Evolutionary conservation across 2,888 invertebrate species (phyloP).

Genomic region (Lasioglossum calceatum): DNA sequence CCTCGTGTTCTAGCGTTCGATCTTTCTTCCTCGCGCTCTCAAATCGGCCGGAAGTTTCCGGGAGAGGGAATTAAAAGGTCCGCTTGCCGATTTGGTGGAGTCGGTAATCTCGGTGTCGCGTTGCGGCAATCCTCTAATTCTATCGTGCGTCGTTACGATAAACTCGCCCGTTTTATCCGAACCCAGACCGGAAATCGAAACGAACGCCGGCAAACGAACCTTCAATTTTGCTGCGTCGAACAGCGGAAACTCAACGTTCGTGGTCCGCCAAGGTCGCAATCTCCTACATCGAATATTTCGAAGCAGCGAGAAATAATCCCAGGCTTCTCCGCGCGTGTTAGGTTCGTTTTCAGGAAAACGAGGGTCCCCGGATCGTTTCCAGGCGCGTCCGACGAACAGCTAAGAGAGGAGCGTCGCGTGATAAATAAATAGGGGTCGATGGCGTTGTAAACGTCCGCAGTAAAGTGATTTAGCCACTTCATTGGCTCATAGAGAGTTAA

Average conservation of each 20-base stretch:
- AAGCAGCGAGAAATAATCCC: background rate
- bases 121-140: constrained; percentile 44
- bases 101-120: constrained; percentile 50
- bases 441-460: constrained; percentile 77
- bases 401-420: constrained; percentile 52
- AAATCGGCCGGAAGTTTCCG: constrained; percentile 62
- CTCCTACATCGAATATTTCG: background rate
- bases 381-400: background rate
- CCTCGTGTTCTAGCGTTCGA: background rate
- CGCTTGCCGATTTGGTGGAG: constrained; percentile 30
- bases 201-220: background rate
- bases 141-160: constrained; percentile 36
- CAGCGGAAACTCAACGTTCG: background rate
- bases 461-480: constrained; percentile 79
- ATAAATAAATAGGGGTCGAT: constrained; percentile 81
- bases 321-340: constrained; percentile 31
- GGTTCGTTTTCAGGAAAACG: constrained; percentile 31
- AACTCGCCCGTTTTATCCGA: constrained; percentile 13
- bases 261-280: background rate
- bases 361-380: constrained; percentile 16
- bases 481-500: constrained; percentile 77
- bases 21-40: constrained; percentile 29
- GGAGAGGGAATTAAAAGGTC: constrained; percentile 57
- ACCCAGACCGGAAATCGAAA: background rate
- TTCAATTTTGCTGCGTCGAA: background rate